phyloP scores from a whole-genome alignment of 2,113 vertebrate genomes.

The Egretta garzetta region DNA sequence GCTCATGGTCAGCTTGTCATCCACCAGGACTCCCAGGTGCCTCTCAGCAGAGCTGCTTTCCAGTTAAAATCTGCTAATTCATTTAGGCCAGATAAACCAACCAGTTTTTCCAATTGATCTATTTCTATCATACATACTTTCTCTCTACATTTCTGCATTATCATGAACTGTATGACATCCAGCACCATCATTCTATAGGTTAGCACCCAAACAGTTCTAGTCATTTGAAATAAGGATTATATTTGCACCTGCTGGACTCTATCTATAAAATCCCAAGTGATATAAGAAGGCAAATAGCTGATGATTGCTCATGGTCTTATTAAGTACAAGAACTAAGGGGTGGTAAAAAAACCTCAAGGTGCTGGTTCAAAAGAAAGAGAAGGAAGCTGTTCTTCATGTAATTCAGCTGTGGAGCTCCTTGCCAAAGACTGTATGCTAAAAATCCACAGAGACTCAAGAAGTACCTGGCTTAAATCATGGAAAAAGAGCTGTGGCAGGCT shows the following conservation, averaged over 20 bases:
- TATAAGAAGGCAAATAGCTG: background rate
- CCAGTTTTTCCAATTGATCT: background rate
- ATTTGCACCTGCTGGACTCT: background rate
- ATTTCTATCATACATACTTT: background rate
- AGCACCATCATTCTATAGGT: background rate
- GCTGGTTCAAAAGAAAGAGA: background rate
- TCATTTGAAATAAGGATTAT: background rate
- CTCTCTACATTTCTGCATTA: background rate
- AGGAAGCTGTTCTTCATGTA: background rate
- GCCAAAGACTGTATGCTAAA: background rate
- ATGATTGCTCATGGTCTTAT: background rate
- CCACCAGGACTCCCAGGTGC: too few relatives aligned
- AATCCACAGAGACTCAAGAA: background rate
- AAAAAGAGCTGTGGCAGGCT: background rate
- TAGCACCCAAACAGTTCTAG: background rate
- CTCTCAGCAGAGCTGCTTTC: too few relatives aligned
- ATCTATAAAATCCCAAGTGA: background rate
- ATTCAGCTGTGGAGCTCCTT: background rate
- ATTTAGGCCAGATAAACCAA: background rate
- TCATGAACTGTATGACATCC: background rate
- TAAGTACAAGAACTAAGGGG: background rate
- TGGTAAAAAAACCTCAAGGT: background rate
- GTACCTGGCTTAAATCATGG: background rate
- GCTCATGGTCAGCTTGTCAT: too few relatives aligned
- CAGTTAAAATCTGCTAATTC: background rate